These are phyloP conservation scores for Strix occidentalis DNA, from an alignment of 2,797 vertebrate species.

Conservation along the genomic window DNA sequence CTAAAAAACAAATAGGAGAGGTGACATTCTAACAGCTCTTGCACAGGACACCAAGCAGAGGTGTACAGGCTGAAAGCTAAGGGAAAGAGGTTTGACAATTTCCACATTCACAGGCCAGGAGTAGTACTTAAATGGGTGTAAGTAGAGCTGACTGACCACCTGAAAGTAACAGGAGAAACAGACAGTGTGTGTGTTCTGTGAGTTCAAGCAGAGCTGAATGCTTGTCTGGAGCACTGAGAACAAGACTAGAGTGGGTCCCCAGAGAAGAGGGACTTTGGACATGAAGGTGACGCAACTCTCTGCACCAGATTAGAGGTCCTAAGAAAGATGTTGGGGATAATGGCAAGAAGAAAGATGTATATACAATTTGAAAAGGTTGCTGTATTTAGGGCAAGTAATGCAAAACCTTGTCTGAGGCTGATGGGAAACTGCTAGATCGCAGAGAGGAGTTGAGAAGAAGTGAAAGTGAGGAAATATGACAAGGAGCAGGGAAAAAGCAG, in stretches of 20 bases:
- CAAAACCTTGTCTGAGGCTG: neutral
- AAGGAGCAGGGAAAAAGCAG: neutral
- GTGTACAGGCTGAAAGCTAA: neutral
- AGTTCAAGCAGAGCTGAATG: neutral
- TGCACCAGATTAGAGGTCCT: neutral
- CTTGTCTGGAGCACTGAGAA: neutral
- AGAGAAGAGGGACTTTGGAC: neutral
- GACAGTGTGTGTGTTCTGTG: too few species aligned
- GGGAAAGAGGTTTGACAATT: neutral
- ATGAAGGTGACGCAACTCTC: accelerated
- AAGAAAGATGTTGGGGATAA: neutral
- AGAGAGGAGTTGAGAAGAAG: neutral
- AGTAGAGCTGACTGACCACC: neutral
- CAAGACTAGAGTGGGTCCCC: neutral
- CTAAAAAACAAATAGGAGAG: neutral
- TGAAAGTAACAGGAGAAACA: neutral
- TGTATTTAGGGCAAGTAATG: neutral
- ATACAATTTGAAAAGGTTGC: neutral
- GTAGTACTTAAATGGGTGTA: neutral
- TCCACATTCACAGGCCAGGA: neutral
- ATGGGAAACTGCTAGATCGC: neutral
- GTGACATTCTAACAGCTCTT: neutral
- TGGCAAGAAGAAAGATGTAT: neutral
- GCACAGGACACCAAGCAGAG: neutral
- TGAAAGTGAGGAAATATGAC: neutral